Base-by-base conservation (phyloP, 2,888 invertebrate genomes). In the Himalopsyche kuldschensis region DNA sequence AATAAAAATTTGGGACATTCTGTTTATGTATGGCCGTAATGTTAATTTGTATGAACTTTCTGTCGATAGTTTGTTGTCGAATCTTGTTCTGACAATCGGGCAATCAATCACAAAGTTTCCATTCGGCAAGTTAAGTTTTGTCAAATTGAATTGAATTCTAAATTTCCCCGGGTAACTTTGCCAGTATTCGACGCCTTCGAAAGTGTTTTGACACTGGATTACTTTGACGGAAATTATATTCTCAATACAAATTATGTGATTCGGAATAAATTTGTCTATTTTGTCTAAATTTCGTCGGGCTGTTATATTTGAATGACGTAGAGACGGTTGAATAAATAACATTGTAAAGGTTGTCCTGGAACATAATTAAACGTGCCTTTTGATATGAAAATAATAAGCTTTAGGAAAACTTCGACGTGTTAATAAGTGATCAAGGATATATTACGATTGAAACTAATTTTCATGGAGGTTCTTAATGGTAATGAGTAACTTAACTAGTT, bases 201-300 rank as follows among this genome's bases (percentile, higher is more conserved):
- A 69, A 69, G 69, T 69, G 27, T 69, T 63, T 69, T 69, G 69
- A 27, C 69, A 69, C 30, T 27, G 69, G 69, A 69, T 69, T 69
- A 69, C 27, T 27, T 27, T 10, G 30, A 69, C 69, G 69, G 69
- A 69, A 69, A 69, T 69, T 69, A 69, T 27, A 30, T 27, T 69
- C 69, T 69, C 27, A 27, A 69, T 69, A 69, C 69, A 69, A 69
- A 69, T 69, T 69, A 69, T 69, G 69, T 69, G 69, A 69, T 15
- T 69, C 69, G 69, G 69, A 69, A 69, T 69, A 69, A 69, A 69
- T 69, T 69, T 69, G 69, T 69, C 69, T 69, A 69, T 69, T 69
- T 69, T 69, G 30, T 11, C 6, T n/a, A 69, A 69, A 27, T 69
- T 24, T 20, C 24, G n/a, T 55, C 20, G 8, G 10, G 41, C 41